Conservation (phyloP, 2,113 vertebrate species). For the Anarrhichthys ocellatus region DNA sequence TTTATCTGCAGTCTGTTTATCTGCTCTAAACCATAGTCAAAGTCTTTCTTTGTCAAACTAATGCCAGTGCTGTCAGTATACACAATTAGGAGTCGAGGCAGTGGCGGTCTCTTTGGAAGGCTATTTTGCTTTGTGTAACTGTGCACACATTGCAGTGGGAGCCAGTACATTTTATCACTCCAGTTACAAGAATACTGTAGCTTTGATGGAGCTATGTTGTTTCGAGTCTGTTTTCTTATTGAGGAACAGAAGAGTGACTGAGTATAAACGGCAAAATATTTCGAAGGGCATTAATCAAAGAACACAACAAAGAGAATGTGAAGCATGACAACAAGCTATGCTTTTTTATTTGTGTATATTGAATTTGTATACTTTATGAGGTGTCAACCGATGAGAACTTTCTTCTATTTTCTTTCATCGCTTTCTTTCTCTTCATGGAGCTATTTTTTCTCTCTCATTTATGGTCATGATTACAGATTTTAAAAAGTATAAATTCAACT, state of each 20-base stretch:
- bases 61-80: not conserved
- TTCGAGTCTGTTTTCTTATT: constrained; percentile 8
- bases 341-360: not conserved
- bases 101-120: no score
- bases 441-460: not conserved
- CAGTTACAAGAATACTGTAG: not conserved
- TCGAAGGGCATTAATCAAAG: not conserved
- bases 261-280: not conserved
- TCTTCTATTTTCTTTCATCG: not conserved
- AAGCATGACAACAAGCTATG: not conserved
- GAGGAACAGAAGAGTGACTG: not conserved
- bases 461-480: not conserved
- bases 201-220: not conserved
- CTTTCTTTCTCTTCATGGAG: not conserved
- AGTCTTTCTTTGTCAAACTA: not conserved
- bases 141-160: not conserved
- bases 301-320: not conserved
- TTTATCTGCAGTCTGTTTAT: constrained; percentile 3
- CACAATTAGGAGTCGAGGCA: constrained; percentile 10
- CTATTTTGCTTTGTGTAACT: not conserved
- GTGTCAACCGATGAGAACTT: not conserved
- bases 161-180: not conserved
- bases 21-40: not conserved
- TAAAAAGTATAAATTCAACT: not conserved
- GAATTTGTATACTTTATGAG: not conserved